Evolutionary conservation across 2,888 invertebrate species (phyloP), one percentile per base, ranked within the genome.

Genomic region (Buathra laborator): DNA sequence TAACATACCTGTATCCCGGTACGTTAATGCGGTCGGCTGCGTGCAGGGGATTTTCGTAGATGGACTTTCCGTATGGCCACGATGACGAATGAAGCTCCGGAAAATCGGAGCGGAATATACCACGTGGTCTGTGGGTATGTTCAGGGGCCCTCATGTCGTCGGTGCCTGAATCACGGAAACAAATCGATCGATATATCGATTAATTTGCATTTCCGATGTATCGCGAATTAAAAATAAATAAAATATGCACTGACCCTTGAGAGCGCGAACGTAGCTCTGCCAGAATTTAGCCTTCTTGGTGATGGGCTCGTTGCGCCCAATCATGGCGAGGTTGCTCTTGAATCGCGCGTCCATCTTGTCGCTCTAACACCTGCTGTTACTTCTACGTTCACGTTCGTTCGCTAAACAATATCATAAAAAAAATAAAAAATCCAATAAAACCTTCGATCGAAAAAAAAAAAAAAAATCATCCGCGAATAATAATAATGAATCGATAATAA

Each of bases 271-370:
- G 94, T 97, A 98, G 94, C 98, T 97, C 95, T 98, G 98, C 98
- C 98, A 98, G 95, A 98, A 98, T 95, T 96, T 98, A 94, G 98
- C 98, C 95, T 98, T 98, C 95, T 97, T 97, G 95, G 97, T 97
- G 94, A 97, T 96, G 94, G 97, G 96, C 95, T 98, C 98, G 94
- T 98, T 98, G 95, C 98, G 97, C 95, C 98, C 97, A 94, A 98
- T 98, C 97, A 98, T 98, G 95, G 98, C 98, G 95, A 98, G 96
- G 95, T 98, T 98, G 95, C 95, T 97, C 95, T 97, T 97, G 95
- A 98, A 97, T 92, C 94, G 92, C 92, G 93, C 93, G 90, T 94
- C 94, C 97, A 98, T 97, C 95, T 96, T 97, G 95, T 94, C 92
- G 95, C 94, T 95, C 94, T 94, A 95, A 37, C 95, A 91, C 91